These are phyloP conservation scores for Apostichopus leukothele DNA, from an alignment of 53 echinoderm and acorn worm genomes.

Conservation along the genomic window DNA sequence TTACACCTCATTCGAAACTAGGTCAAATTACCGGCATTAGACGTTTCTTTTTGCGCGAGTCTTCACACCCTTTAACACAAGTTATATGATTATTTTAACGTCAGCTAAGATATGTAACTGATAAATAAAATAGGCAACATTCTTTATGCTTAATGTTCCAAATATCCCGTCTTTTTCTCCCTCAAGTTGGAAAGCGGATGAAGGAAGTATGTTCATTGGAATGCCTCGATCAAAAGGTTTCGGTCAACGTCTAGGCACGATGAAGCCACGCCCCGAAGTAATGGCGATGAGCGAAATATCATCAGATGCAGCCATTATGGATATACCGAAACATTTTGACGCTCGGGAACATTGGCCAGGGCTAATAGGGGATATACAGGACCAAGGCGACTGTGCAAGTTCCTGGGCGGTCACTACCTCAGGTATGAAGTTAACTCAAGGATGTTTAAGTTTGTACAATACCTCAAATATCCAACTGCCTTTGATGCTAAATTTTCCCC, in stretches of 20 bases:
- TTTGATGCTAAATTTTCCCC: too few relatives aligned
- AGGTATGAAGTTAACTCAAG: constrained; percentile 50
- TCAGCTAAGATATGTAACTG: not conserved
- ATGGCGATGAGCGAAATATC: constrained; percentile 85
- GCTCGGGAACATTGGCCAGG: constrained; percentile 84
- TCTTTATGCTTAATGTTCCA: too few relatives aligned
- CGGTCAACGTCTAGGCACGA: constrained; percentile 73
- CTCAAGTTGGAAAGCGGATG: constrained; percentile 81
- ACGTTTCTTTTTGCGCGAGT: too few relatives aligned
- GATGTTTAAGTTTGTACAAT: too few relatives aligned
- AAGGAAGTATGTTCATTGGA: constrained; percentile 80
- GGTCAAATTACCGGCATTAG: too few relatives aligned
- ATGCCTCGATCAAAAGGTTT: constrained; percentile 61
- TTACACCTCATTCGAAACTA: too few relatives aligned
- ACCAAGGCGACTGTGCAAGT: constrained; percentile 94
- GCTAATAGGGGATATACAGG: constrained; percentile 63
- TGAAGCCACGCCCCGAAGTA: constrained; percentile 74
- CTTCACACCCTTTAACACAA: not conserved
- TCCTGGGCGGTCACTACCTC: constrained; percentile 95
- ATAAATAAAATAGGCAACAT: too few relatives aligned
- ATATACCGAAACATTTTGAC: constrained; percentile 79
- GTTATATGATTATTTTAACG: not conserved
- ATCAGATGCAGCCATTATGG: constrained; percentile 59
- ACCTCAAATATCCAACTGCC: too few relatives aligned
- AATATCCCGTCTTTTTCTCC: too few relatives aligned